Conservation (phyloP, 2,888 invertebrate species). For the Pocota personata region DNA sequence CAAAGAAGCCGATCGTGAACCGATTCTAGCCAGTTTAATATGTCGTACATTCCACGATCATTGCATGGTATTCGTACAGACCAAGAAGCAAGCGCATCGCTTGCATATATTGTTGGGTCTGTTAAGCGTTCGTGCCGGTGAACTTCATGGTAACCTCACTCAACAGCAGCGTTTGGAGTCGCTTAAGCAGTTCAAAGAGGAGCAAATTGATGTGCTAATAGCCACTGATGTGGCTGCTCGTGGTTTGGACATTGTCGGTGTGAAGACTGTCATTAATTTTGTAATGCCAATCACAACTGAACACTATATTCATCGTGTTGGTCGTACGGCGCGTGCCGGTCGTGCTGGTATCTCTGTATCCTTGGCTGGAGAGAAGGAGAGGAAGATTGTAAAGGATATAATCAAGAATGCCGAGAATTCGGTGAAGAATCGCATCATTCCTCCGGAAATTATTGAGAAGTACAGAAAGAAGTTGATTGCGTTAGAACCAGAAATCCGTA, state of each 20-base stretch:
- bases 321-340: conserved; percentile 97
- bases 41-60: conserved; percentile 95
- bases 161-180: conserved; percentile 97
- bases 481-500: conserved; percentile 90
- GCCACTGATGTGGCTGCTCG: conserved; percentile 97
- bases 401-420: conserved; percentile 93
- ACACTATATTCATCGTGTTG: conserved; percentile 98
- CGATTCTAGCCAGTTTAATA: conserved; percentile 91
- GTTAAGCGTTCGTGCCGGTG: conserved; percentile 92
- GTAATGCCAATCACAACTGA: conserved; percentile 96
- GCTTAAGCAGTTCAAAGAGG: conserved; percentile 93
- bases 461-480: conserved; percentile 89
- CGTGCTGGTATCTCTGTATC: conserved; percentile 97
- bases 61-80: conserved; percentile 97
- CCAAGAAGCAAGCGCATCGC: conserved; percentile 97
- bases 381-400: conserved; percentile 95
- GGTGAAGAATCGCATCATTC: conserved; percentile 94
- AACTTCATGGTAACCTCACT: conserved; percentile 97
- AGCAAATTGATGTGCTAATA: conserved; percentile 92
- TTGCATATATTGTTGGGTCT: conserved; percentile 96
- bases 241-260: conserved; percentile 97
- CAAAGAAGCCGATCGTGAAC: conserved; percentile 95
- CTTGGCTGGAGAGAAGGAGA: conserved; percentile 96
- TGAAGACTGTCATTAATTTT: conserved; percentile 98
- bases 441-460: conserved; percentile 94